Evolutionary conservation across 1,140 invertebrate genomes (phyloP), one percentile per base, ranked within the genome.

Genomic region (Ceratina calcarata): DNA sequence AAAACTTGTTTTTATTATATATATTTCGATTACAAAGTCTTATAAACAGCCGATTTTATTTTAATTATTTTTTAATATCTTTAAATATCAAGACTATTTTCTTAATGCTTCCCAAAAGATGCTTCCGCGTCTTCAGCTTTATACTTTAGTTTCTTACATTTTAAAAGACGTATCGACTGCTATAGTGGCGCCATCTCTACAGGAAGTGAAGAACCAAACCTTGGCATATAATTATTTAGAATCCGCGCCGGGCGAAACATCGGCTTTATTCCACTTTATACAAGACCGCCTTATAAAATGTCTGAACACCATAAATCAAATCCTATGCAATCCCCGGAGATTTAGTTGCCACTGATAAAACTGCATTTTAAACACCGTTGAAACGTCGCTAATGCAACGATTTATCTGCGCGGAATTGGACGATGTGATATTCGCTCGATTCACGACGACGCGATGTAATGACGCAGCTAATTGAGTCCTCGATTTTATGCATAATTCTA

Each of bases 131-230:
- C 37, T 7, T 10, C 37, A 45, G 37, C 6, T 0, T 45, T 45
- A 45, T 2, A n/a, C 62, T 15, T 66, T 70, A 15, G n/a, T 20
- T 51, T 58, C 37, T 10, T 24, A 20, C 57, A 15, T 55, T n/a
- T 20, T 20, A 58, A 32, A 62, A 61, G 73, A 69, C 13, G 72
- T 73, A 74, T 79, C 60, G 79, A 77, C 49, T 73, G 53, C 76
- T 58, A 67, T 75, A n/a, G 79, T 89, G 86, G 89, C 88, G 87
- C 89, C 89, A 90, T 90, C 89, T 90, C 77, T 82, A 61, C 57
- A 73, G 12, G 60, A 65, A 83, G 53, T 55, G 27, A 3, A 6
- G 80, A 87, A 89, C 57, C 81, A 81, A 61, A 69, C 73, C 62
- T 24, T 49, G 60, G 60, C 20, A 69, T 18, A 61, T 27, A 51